phyloP scores from a whole-genome alignment of 2,888 invertebrate genomes.

The Dicyrtomina minuta region DNA sequence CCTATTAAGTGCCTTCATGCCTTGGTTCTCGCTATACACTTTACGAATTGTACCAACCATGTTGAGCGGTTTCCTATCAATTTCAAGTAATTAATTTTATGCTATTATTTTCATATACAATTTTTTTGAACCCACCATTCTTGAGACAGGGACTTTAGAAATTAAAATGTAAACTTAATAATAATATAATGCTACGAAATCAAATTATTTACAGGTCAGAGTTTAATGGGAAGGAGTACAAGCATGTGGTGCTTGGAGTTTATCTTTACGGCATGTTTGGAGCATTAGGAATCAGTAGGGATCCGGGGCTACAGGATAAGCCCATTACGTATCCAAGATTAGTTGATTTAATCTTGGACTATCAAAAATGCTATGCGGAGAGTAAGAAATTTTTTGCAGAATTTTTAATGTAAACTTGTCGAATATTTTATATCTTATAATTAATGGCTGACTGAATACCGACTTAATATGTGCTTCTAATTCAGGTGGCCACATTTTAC shows the following conservation, averaged over 20 bases:
- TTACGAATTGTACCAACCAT: slow-evolving; percentile 44
- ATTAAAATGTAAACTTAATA: too few species aligned
- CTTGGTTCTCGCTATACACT: slow-evolving; percentile 47
- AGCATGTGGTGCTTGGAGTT: slow-evolving; percentile 51
- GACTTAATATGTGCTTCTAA: too few species aligned
- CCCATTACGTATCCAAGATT: slow-evolving; percentile 39
- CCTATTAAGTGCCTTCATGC: slow-evolving; percentile 53
- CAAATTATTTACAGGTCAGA: slow-evolving; percentile 47
- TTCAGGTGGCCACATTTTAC: slow-evolving; percentile 49
- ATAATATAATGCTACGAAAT: too few species aligned
- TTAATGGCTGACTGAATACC: too few species aligned
- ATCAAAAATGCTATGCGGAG: slow-evolving; percentile 40
- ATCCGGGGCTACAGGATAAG: slow-evolving; percentile 50
- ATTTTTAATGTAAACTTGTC: neutral
- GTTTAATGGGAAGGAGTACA: slow-evolving; percentile 48
- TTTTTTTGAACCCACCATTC: too few species aligned
- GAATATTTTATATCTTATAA: neutral
- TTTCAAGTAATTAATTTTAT: slow-evolving; percentile 49
- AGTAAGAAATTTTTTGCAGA: slow-evolving; percentile 35
- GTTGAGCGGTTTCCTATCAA: slow-evolving; percentile 52
- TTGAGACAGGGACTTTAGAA: too few species aligned
- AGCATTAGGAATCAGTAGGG: slow-evolving; percentile 48
- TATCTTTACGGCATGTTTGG: slow-evolving; percentile 51
- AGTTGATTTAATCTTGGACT: slow-evolving; percentile 46
- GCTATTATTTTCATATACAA: neutral